phyloP scores from a whole-genome alignment of 2,797 vertebrate genomes.

The Cygnus olor region DNA sequence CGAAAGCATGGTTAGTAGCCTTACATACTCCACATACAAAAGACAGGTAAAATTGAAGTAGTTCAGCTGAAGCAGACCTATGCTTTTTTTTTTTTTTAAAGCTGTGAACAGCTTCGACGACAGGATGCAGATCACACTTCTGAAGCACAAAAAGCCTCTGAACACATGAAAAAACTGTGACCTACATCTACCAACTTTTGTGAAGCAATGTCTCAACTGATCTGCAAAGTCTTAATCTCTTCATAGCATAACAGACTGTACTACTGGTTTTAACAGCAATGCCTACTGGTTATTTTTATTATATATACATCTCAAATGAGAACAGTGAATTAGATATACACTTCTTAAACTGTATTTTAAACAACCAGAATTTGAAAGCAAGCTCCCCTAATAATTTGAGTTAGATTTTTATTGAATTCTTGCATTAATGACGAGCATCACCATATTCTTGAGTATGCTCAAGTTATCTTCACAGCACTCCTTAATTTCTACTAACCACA shows the following conservation, averaged over 20 bases:
- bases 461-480: not conserved
- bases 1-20: not conserved
- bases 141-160: conserved; percentile 13
- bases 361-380: not conserved
- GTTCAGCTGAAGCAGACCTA: not conserved
- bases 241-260: conserved; percentile 31
- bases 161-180: conserved; percentile 19
- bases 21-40: not conserved
- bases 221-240: conserved; percentile 24
- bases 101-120: not conserved
- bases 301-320: not conserved
- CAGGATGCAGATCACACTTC: conserved; percentile 8
- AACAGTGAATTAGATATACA: not conserved
- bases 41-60: not conserved
- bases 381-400: not conserved
- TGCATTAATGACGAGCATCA: not conserved
- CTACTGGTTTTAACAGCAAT: not conserved
- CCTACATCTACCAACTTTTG: conserved; percentile 26
- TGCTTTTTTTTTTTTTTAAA: not conserved
- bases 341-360: not conserved
- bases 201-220: not conserved
- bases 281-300: conserved; percentile 14
- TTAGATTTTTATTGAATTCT: not conserved
- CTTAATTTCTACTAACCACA: not conserved
- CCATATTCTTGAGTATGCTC: not conserved